Conservation (phyloP, 2,797 vertebrate species). For the Lindbergichthys nudifrons region DNA sequence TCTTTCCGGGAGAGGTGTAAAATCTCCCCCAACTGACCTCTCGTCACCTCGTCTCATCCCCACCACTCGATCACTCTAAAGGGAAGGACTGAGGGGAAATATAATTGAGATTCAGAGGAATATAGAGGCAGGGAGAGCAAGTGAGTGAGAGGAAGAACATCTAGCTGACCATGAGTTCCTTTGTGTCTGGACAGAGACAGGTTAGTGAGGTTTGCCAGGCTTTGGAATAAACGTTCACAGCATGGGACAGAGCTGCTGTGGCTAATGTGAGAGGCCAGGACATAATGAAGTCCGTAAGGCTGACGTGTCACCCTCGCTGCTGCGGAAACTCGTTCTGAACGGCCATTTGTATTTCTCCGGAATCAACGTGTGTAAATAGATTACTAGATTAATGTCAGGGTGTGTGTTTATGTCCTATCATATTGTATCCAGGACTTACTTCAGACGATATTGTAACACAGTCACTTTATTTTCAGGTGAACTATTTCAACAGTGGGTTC, state of each 20-base stretch:
- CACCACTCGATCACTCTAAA: constrained; percentile 24
- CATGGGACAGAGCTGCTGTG: constrained; percentile 14
- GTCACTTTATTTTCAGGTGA: neutral
- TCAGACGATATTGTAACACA: neutral
- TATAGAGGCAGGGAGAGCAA: neutral
- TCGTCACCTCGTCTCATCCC: constrained; percentile 15
- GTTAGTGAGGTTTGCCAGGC: constrained; percentile 33
- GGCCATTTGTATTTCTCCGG: constrained; percentile 52
- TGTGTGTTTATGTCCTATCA: constrained; percentile 7
- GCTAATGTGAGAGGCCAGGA: constrained; percentile 51
- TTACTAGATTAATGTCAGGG: constrained; percentile 29
- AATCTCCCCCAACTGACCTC: constrained; percentile 41
- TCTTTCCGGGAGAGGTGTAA: constrained; percentile 49
- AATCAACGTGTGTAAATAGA: constrained; percentile 43
- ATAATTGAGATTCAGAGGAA: neutral
- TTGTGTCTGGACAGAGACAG: constrained; percentile 18
- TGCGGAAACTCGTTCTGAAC: constrained; percentile 54
- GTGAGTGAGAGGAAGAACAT: neutral
- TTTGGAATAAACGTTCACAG: constrained; percentile 45
- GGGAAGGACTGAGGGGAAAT: neutral
- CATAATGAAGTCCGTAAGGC: constrained; percentile 58
- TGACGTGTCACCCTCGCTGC: constrained; percentile 40
- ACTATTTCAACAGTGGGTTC: neutral
- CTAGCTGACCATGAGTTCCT: neutral
- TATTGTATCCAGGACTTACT: neutral